A percentile compares a stretch with the other conserved stretches of the same genome.
These are phyloP conservation scores for Sinotaia quadrata DNA, from an alignment of 2,888 invertebrate genomes.

Conservation along the genomic window DNA sequence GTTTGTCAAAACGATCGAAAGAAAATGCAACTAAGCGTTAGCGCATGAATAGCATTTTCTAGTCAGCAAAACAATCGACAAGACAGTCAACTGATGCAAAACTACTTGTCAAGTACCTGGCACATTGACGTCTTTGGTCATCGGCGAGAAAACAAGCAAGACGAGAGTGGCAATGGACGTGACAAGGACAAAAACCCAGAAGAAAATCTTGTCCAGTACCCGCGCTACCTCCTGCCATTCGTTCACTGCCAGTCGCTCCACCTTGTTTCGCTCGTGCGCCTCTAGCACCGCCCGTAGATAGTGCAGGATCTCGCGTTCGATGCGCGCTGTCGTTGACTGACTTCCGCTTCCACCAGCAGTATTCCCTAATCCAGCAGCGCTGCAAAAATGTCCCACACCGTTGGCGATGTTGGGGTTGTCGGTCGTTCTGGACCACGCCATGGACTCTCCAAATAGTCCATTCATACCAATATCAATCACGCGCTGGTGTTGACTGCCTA, in stretches of 20 bases:
- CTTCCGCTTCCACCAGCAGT: not conserved
- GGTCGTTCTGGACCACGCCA: slow-evolving; percentile 5
- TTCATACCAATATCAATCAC: slow-evolving; percentile 20
- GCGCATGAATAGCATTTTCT: not conserved
- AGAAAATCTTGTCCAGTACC: slow-evolving; percentile 74
- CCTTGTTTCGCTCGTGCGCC: slow-evolving; percentile 54
- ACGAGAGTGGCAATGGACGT: slow-evolving; percentile 73
- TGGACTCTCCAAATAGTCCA: slow-evolving; percentile 16
- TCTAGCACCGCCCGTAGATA: slow-evolving; percentile 60
- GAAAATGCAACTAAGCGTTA: too few relatives aligned
- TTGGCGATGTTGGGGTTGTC: not conserved
- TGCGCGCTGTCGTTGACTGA: not conserved
- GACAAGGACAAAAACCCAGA: slow-evolving; percentile 74
- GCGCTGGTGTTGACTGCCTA: not conserved
- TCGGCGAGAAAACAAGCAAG: slow-evolving; percentile 74
- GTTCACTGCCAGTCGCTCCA: slow-evolving; percentile 51
- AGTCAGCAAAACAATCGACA: not conserved
- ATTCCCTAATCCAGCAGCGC: not conserved
- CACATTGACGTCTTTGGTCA: slow-evolving; percentile 47
- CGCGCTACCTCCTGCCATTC: slow-evolving; percentile 74
- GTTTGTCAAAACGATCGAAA: too few relatives aligned
- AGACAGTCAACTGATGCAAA: not conserved
- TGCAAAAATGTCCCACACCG: not conserved
- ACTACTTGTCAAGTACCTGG: slow-evolving; percentile 22
- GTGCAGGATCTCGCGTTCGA: slow-evolving; percentile 58